A percentile compares a stretch with the other conserved stretches of the same genome.
Conservation (phyloP, 2,797 vertebrate species). For the Eulemur albifrons region DNA sequence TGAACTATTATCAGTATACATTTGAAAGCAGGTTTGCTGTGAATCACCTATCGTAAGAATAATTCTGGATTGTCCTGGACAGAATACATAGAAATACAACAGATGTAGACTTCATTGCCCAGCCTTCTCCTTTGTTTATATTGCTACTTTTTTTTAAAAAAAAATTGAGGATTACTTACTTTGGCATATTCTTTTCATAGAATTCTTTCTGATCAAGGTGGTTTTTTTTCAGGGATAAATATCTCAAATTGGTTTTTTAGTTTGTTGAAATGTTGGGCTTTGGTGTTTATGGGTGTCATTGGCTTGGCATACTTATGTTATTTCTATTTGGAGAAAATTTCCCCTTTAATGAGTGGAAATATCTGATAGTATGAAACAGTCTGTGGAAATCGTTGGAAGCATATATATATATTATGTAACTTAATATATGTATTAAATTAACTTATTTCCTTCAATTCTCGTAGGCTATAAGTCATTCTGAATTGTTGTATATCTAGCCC, state of each 20-base stretch:
- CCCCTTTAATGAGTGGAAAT: neutral
- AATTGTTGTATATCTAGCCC: neutral
- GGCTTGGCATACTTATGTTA: neutral
- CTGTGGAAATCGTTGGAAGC: neutral
- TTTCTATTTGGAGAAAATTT: neutral
- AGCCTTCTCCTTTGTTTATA: neutral
- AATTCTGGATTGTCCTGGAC: neutral
- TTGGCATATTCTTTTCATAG: neutral
- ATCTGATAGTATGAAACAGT: neutral
- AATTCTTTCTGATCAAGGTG: neutral
- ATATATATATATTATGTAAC: too few relatives aligned
- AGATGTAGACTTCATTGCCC: too few relatives aligned
- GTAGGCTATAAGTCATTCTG: neutral
- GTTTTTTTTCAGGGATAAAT: neutral
- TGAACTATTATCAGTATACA: neutral
- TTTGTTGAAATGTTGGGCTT: neutral
- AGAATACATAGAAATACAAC: neutral
- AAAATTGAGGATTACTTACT: neutral
- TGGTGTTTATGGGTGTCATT: neutral
- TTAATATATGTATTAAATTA: neutral
- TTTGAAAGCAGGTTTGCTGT: neutral
- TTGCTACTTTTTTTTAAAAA: neutral
- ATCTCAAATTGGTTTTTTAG: neutral
- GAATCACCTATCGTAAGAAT: neutral
- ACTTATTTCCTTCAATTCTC: neutral